Evolutionary conservation across 37 sponge, comb jelly and placozoan genomes (phyloP).

Genomic region (Hexactinellida sp.): DNA sequence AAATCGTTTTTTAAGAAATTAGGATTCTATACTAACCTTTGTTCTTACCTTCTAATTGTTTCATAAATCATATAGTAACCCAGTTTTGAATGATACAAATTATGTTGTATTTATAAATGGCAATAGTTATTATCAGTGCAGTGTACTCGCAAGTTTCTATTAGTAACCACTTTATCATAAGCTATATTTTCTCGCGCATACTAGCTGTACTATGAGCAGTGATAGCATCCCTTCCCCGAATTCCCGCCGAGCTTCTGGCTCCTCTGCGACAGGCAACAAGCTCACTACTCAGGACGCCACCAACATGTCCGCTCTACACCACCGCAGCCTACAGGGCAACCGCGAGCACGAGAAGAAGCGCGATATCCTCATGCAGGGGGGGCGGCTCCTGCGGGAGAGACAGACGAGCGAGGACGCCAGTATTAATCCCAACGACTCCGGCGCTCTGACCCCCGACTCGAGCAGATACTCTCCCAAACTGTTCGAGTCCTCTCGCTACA

Average conservation of each 20-base stretch:
- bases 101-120: too few species aligned
- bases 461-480: neutral
- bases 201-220: neutral
- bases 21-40: too few species aligned
- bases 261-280: neutral
- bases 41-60: too few species aligned
- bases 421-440: neutral
- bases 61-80: too few species aligned
- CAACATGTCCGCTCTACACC: neutral
- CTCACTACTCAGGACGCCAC: neutral
- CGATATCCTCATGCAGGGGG: neutral
- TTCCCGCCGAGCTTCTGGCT: neutral
- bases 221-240: neutral
- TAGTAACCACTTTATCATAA: too few species aligned
- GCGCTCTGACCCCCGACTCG: neutral
- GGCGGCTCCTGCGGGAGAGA: neutral
- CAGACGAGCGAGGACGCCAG: neutral
- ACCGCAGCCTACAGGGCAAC: neutral
- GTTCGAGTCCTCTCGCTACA: neutral
- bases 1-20: too few species aligned
- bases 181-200: too few species aligned
- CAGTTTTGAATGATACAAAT: too few species aligned
- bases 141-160: too few species aligned
- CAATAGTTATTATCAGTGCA: too few species aligned
- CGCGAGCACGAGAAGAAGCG: conserved; percentile 1